Base-by-base conservation (phyloP, 2,797 vertebrate genomes). In the Prionace glauca region DNA sequence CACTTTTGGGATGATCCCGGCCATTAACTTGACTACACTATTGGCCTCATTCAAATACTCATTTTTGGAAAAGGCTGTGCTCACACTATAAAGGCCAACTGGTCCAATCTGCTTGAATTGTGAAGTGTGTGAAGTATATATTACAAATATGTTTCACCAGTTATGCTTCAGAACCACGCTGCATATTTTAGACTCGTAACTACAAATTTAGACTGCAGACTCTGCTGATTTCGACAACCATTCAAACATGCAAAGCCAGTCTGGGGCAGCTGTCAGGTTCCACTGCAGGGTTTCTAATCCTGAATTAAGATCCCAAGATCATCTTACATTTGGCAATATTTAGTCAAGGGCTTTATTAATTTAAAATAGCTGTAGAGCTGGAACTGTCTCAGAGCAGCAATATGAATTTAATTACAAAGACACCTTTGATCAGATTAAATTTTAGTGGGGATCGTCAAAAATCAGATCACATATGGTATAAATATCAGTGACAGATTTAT, bases 331-430 rank as follows among this genome's bases (percentile, higher is more conserved):
- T 95, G 96, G 96, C 45, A 96, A 88, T 96, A 96, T 69, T 95
- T 96, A 65, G 56, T 29, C 86, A 87, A 95, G 96, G 96, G 95
- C 84, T 96, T 96, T 96, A 96, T 91, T 65, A 50, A 96, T 96
- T 96, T 96, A 96, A 86, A 96, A 96, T 94, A 96, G 95, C 95
- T 96, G 96, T 72, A 95, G 96, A 96, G 95, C 88, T 96, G 74
- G 95, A 92, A 81, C 77, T 79, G 95, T 67, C 88, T 74, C 93
- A 81, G 14, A 50, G 32, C 29, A 41, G 41, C 74, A 79, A 36
- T 84, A 95, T 96, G 96, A 96, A 96, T 96, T 96, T 96, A 96
- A 96, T 96, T 96, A 96, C 0, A 0, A 96, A 96, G 96, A 96
- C 96, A 95, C 96, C 96, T 96, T 96, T 95, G 96, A 60, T 96